A percentile compares a stretch with the other conserved stretches of the same genome.
Evolutionary conservation across 2,113 vertebrate species (phyloP).

Genomic region (Orthonyx spaldingii): DNA sequence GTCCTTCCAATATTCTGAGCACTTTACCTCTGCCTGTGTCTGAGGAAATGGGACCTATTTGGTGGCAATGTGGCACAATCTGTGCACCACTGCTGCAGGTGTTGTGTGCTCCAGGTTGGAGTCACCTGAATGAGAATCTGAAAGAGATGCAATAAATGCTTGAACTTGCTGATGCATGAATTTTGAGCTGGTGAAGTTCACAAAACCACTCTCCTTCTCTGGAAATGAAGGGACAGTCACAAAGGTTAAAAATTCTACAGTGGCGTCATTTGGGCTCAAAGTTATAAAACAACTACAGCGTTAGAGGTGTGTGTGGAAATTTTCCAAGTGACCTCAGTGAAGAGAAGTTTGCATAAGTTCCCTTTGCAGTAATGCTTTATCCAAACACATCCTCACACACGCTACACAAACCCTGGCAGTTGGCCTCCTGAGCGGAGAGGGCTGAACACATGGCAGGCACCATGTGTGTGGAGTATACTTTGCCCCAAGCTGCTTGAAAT

Average conservation of each 20-base stretch:
- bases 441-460: conserved; percentile 10
- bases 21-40: not conserved
- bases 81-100: not conserved
- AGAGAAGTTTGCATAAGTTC: not conserved
- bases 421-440: not conserved
- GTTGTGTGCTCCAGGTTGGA: not conserved
- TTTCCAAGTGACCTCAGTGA: not conserved
- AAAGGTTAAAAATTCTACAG: not conserved
- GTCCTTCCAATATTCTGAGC: not conserved
- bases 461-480: not conserved
- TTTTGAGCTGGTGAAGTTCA: not conserved
- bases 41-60: not conserved
- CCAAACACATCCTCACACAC: not conserved
- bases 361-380: not conserved
- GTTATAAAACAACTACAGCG: not conserved
- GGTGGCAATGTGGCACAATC: not conserved
- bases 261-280: rapidly evolving
- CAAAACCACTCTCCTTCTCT: not conserved
- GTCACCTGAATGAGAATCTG: not conserved
- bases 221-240: not conserved
- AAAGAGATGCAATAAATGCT: not conserved
- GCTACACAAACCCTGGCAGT: not conserved
- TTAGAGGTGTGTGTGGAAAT: not conserved
- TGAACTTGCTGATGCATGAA: not conserved
- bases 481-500: conserved; percentile 17